Evolutionary conservation across 2,113 vertebrate species (phyloP), one percentile per base, ranked within the genome.

Genomic region (Sinocyclocheilus maitianheensis): DNA sequence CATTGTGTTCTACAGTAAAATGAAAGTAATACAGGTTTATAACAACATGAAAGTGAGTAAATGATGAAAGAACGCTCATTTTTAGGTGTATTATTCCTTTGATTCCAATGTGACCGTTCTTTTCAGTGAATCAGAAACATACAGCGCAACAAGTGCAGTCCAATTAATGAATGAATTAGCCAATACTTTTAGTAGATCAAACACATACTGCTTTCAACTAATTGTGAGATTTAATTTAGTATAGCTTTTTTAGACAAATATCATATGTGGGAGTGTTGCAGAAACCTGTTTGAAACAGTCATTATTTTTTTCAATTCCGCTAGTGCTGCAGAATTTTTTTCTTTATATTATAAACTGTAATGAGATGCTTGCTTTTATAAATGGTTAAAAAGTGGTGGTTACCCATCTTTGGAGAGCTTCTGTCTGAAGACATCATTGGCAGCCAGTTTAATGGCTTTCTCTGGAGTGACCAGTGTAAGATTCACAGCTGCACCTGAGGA

Each of bases 401-500:
- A 96, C 96, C 96, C 95, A 5, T 97, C 95, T 84, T 91, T 93
- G 11, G 96, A 95, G 43, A 97, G 95, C 87, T 94, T 90, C 87
- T 96, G 95, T 69, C 96, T 93, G 90, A 97, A 96, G 91, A 97
- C 89, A 62, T 97, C 97, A 65, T 97, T 97, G 83, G 96, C 96
- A 13, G 96, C 97, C 72, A 97, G 92, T 90, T 97, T 97, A 86
- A 97, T 96, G 63, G 96, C 96, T 91, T 97, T 97, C 90, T 97
- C 97, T 6, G 96, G 96, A 22, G 96, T 96, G 51, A 97, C 96
- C 9, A 96, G 90, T 1, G 95, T 95, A 26, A 97, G 95, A 89
- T 97, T 97, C 76, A 97, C 96, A 0, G 95, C 95, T 1, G 96
- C 95, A 71, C 97, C 97, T 97, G 90, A 88, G 60, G 60, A 83